Evolutionary conservation across 92 coral and sea anemone genomes (phyloP).

Genomic region (Palythoa heliodiscus): DNA sequence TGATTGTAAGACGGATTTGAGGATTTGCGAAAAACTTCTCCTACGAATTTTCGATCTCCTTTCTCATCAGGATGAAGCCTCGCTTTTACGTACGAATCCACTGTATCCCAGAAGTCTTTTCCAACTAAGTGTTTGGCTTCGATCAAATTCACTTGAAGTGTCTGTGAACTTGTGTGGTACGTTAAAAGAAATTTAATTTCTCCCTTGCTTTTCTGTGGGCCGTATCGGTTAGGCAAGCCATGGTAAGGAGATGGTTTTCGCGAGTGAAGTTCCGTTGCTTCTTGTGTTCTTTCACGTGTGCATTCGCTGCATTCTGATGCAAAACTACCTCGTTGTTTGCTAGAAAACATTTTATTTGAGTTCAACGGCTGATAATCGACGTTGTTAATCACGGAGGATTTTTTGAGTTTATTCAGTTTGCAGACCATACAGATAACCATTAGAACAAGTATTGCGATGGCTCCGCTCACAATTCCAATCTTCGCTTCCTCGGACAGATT

Average conservation of each 20-base stretch:
- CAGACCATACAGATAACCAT: conserved; percentile 95
- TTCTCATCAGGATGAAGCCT: conserved; percentile 66
- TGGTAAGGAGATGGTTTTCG: conserved; percentile 27
- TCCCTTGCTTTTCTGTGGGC: conserved; percentile 70
- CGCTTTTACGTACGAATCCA: conserved; percentile 76
- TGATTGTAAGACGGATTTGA: conserved; percentile 65
- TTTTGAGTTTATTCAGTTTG: conserved; percentile 79
- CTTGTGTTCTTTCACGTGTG: conserved; percentile 47
- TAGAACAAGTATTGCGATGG: conserved; percentile 72
- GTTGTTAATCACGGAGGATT: conserved; percentile 60
- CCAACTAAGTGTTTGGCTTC: conserved; percentile 76
- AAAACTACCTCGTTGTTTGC: conserved; percentile 31
- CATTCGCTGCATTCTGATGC: conserved; percentile 71
- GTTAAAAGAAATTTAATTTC: conserved; percentile 66
- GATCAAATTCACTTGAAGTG: conserved; percentile 56
- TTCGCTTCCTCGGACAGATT: conserved; percentile 79
- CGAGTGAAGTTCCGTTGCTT: background rate
- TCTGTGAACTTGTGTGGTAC: conserved; percentile 56
- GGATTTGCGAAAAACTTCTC: conserved; percentile 57
- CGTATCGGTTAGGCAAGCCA: conserved; percentile 27
- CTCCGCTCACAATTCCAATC: conserved; percentile 88
- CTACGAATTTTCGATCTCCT: conserved; percentile 56
- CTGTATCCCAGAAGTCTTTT: conserved; percentile 90
- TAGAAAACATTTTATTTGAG: conserved; percentile 37
- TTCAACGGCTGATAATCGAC: conserved; percentile 30